Evolutionary conservation across 2,113 vertebrate species (phyloP).

Genomic region (Alligator sinensis): DNA sequence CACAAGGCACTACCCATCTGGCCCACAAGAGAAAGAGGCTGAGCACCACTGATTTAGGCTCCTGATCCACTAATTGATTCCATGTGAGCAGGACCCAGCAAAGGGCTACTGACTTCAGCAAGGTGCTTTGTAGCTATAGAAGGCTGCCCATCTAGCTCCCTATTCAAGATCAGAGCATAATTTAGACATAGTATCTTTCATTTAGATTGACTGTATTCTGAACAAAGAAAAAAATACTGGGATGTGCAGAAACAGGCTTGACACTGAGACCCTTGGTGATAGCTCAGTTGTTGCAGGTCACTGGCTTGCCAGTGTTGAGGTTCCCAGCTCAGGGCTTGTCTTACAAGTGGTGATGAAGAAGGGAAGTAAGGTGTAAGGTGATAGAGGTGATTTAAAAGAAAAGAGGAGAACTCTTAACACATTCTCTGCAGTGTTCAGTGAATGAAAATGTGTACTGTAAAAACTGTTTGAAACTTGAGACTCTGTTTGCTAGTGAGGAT

Average conservation of each 20-base stretch:
- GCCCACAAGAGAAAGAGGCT: too few relatives aligned
- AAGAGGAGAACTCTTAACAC: neutral
- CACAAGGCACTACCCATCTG: too few relatives aligned
- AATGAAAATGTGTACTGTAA: neutral
- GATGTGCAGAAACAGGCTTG: neutral
- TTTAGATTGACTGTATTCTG: neutral
- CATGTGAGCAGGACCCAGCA: neutral
- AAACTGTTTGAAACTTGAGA: neutral
- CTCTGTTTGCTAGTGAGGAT: neutral
- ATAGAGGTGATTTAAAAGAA: neutral
- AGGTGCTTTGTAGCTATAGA: neutral
- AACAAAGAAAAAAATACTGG: neutral
- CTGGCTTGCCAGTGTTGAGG: too few relatives aligned
- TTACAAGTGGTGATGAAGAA: fast-evolving
- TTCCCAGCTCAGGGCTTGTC: too few relatives aligned
- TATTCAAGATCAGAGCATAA: neutral
- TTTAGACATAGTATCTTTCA: neutral
- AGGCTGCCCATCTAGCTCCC: neutral
- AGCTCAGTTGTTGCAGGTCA: too few relatives aligned
- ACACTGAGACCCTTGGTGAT: too few relatives aligned
- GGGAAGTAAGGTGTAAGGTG: neutral
- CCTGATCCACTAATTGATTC: neutral
- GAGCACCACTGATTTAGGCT: neutral
- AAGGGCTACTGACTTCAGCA: neutral
- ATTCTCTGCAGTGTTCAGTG: neutral